phyloP scores from a whole-genome alignment of 2,888 invertebrate genomes.

The Rosalia funebris region DNA sequence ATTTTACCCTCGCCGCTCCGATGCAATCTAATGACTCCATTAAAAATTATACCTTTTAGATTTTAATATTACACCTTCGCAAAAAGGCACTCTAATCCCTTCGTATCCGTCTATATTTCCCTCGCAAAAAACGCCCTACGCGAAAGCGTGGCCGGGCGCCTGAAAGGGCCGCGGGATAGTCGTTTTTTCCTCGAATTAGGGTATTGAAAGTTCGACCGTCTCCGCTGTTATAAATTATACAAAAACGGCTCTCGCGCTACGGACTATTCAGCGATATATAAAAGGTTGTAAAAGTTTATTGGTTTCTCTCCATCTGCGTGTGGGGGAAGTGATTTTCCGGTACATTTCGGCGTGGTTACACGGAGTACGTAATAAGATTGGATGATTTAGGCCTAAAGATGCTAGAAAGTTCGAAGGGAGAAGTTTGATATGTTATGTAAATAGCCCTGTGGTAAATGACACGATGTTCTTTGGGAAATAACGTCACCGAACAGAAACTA shows the following conservation, averaged over 20 bases:
- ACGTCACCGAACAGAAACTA: too few relatives aligned
- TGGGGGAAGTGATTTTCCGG: neutral
- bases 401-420: too few relatives aligned
- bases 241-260: neutral
- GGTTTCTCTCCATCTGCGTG: neutral
- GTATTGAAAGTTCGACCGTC: neutral
- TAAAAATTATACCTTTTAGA: too few relatives aligned
- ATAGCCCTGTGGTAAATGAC: too few relatives aligned
- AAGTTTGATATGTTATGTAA: too few relatives aligned
- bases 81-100: neutral
- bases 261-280: neutral
- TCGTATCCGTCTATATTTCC: neutral
- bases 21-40: too few relatives aligned
- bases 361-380: neutral
- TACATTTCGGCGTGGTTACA: neutral
- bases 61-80: neutral
- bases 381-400: too few relatives aligned
- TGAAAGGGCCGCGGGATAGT: neutral
- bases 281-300: conserved; percentile 2
- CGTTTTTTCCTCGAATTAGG: neutral
- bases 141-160: too few relatives aligned
- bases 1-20: too few relatives aligned
- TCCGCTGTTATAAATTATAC: neutral
- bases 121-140: neutral
- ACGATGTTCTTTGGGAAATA: too few relatives aligned